Conservation (phyloP, 92 coral and sea anemone species). For the Porites divaricata region DNA sequence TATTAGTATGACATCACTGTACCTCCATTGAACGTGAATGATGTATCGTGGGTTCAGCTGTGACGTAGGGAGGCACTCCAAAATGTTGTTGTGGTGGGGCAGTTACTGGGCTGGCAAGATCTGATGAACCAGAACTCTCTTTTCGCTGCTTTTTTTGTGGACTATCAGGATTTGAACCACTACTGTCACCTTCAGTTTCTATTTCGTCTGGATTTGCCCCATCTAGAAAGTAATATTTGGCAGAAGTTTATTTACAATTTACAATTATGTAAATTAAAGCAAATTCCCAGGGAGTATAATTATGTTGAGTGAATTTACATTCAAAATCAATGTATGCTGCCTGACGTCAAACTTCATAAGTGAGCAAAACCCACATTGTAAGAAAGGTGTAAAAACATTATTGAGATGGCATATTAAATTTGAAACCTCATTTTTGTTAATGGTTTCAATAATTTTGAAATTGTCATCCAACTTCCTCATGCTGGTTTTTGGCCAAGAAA, state of each 20-base stretch:
- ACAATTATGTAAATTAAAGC: too few relatives aligned
- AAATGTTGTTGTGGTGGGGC: constrained; percentile 42
- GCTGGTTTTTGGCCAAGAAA: too few relatives aligned
- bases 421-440: too few relatives aligned
- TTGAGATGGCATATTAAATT: too few relatives aligned
- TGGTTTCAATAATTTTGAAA: too few relatives aligned
- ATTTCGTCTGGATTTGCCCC: constrained; percentile 84
- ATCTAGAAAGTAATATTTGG: constrained; percentile 40
- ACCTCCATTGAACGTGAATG: constrained; percentile 38
- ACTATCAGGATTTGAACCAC: constrained; percentile 82
- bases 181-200: constrained; percentile 81
- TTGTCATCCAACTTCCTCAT: too few relatives aligned
- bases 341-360: too few relatives aligned
- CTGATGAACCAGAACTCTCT: constrained; percentile 87
- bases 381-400: too few relatives aligned
- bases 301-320: too few relatives aligned
- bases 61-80: constrained; percentile 28
- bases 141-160: constrained; percentile 79
- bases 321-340: too few relatives aligned
- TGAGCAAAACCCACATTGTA: too few relatives aligned
- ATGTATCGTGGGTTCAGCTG: constrained; percentile 25
- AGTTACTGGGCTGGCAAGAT: constrained; percentile 69
- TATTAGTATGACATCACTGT: not conserved
- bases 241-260: not conserved
- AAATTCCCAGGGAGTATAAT: too few relatives aligned